Evolutionary conservation across 2,797 vertebrate genomes (phyloP), one percentile per base, ranked within the genome.

Genomic region (Tarsius wallacei): DNA sequence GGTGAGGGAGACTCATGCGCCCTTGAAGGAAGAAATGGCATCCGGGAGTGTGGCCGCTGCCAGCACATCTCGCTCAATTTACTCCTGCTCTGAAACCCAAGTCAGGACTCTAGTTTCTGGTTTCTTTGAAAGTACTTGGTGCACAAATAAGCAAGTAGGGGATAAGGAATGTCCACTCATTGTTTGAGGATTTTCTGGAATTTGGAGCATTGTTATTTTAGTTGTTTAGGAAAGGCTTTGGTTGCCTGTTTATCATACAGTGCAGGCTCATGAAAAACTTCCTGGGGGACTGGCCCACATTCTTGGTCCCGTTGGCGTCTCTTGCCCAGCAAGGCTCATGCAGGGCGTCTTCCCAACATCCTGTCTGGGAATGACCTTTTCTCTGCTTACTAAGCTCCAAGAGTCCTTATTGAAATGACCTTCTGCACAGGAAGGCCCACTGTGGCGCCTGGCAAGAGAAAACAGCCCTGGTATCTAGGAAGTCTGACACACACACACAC

Each of bases 281-380:
- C 99, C 99, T 98, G 24, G 82, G 98, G 98, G 98, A 97, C 97
- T 95, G 42, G 57, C 14, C 96, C 87, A 83, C 98, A 98, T 99
- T 99, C 98, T 98, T 98, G 97, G 97, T 97, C 97, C 49, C 3
- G 17, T 66, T 93, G 98, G 98, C 96, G 98, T 98, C 99, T 98
- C 53, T 97, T 91, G 97, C 96, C 97, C 98, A 98, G 99, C 97
- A 97, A 98, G 98, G 96, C 89, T 98, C 96, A 96, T 97, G 98
- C 97, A 98, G 96, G 98, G 98, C 97, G 98, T 98, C 98, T 98
- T 98, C 95, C 96, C 98, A 97, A 96, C 98, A 98, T 99, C 99
- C 99, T 99, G 99, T 99, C 98, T 98, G 97, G 98, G 96, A 98
- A 96, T 98, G 97, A 98, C 98, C 98, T 99, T 92, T 98, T 98